Evolutionary conservation across 2,113 vertebrate genomes (phyloP), one percentile per base, ranked within the genome.

Genomic region (Ictidomys tridecemlineatus): DNA sequence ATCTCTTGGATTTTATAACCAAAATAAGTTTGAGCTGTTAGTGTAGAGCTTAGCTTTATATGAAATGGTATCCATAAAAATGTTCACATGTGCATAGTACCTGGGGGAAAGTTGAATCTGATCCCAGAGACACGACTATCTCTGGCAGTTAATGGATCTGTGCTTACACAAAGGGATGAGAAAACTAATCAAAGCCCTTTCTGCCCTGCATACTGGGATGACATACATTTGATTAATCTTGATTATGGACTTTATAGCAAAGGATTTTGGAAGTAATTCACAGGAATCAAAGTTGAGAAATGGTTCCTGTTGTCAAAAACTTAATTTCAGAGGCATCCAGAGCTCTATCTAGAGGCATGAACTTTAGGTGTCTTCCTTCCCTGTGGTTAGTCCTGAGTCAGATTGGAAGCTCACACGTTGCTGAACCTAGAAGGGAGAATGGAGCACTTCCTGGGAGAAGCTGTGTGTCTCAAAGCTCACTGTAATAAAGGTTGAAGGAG

Each of bases 361-460:
- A 20, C 56, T 13, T 3, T 1, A 32, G 77, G 3, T 20, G 20
- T 42, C 32, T 86, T 78, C 63, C n/a, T 32, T 14, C 22, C 53
- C 16, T 58, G 5, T 20, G 4, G 14, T 22, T 34, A 37, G 37
- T 16, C 8, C 30, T n/a, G 28, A 32, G 10, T 34, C 22, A 2
- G 58, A 1, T n/a, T 67, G 32, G 2, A 51, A 74, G 42, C 13
- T 3, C 4, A 37, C 28, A 2, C 2, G 13, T 17, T 22, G 2
- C 13, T 79, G 22, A 80, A 20, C 18, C 22, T 48, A 28, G 11
- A 53, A 51, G 8, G 10, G 34, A 65, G 20, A 45, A 39, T 8
- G 12, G 17, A 70, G 20, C 4, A 42, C 53, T 48, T 80, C 32
- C 48, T 74, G 18, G 26, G 34, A 74, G 39, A 42, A 5, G 7